Evolutionary conservation across 37 sponge, comb jelly and placozoan genomes (phyloP).

Genomic region (Bolinopsis microptera): DNA sequence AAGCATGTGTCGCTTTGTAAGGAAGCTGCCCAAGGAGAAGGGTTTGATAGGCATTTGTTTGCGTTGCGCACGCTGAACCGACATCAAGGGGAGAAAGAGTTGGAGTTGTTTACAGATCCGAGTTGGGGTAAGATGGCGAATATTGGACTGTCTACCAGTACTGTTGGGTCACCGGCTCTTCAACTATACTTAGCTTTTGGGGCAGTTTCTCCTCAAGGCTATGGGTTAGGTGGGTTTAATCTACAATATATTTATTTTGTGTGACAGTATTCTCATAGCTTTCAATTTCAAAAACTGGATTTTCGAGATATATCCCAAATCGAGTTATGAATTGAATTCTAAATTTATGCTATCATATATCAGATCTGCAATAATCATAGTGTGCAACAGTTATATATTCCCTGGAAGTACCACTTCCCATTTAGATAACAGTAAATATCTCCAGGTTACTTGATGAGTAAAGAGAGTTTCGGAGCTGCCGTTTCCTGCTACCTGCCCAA

Average conservation of each 20-base stretch:
- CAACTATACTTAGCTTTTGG: not conserved
- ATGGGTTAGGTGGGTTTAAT: not conserved
- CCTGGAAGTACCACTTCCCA: not conserved
- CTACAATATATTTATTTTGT: too few species aligned
- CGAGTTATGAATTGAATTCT: too few species aligned
- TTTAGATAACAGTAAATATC: not conserved
- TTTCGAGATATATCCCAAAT: too few species aligned
- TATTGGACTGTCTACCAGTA: slow-evolving; percentile 93
- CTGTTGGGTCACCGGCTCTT: slow-evolving; percentile 68
- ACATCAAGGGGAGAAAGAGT: not conserved
- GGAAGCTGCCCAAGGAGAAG: slow-evolving; percentile 80
- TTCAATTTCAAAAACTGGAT: too few species aligned
- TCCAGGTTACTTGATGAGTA: slow-evolving; percentile 46
- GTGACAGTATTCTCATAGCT: too few species aligned
- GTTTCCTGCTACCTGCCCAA: slow-evolving; percentile 61
- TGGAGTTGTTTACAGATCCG: slow-evolving; percentile 81
- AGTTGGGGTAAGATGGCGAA: slow-evolving; percentile 74
- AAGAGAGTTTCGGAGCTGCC: slow-evolving; percentile 3
- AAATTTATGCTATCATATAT: too few species aligned
- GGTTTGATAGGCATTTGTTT: slow-evolving; percentile 98
- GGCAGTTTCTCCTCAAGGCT: slow-evolving; percentile 49
- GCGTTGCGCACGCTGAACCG: slow-evolving; percentile 77
- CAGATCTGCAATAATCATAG: too few species aligned
- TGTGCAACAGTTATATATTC: not conserved
- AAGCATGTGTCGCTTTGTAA: slow-evolving; percentile 78